Evolutionary conservation across 2,797 vertebrate species (phyloP), one percentile per base, ranked within the genome.

Genomic region (Sebastes hubbsi): DNA sequence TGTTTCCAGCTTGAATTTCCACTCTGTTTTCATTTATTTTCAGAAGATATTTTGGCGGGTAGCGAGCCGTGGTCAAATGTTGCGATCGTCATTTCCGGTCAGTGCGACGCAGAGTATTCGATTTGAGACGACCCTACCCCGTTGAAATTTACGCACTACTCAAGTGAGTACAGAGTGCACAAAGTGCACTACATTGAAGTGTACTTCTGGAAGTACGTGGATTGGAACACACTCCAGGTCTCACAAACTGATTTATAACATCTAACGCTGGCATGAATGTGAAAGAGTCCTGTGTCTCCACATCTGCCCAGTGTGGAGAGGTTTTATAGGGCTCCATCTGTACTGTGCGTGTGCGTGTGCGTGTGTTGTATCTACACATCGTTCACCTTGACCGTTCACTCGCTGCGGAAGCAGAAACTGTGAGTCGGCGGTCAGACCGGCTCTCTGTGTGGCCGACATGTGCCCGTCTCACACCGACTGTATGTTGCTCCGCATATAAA

Each of bases 321-420:
- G 42, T 72, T 79, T 79, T 49, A 74, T 55, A 42, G 7, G 49
- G 13, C 72, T 84, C 58, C 69, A 64, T 63, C 6, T 82, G 55
- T 16, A 5, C 10, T 42, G 3, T 11, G 32, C 4, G 42, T 61
- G 62, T 63, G 65, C 54, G 30, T 60, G 61, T 63, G 65, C 52
- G 30, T 34, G 32, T 64, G 66, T 66, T 77, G 36, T 55, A 60
- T 16, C 59, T n/a, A 27, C 30, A 7, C 25, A 20, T 61, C 42
- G 8, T 24, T 72, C 60, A 72, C 9, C 8, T 79, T 32, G 6
- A 56, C 56, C 38, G 14, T 80, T 58, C 22, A 6, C 22, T 52
- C 0, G 13, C 32, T 76, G 60, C 54, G 54, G 72, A 62, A 55
- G 68, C 61, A n/a, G 87, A 90, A 90, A 84, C 59, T 86, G 55